phyloP scores from a whole-genome alignment of 1,140 invertebrate species.

The Drosophila leontia region DNA sequence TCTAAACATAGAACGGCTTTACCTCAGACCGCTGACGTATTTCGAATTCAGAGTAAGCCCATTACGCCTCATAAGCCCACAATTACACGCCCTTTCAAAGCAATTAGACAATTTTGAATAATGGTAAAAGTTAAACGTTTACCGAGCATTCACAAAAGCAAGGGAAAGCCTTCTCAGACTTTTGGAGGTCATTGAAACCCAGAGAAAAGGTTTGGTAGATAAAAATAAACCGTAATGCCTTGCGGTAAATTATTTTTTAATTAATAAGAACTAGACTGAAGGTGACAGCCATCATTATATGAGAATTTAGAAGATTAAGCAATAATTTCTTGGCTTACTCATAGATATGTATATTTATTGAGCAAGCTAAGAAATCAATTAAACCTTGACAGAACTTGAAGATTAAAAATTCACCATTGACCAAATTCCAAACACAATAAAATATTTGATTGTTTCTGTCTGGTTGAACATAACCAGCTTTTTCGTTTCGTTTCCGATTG shows the following conservation, averaged over 20 bases:
- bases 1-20: not conserved
- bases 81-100: conserved; percentile 24
- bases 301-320: too few species aligned
- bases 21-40: not conserved
- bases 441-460: conserved; percentile 1
- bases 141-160: conserved; percentile 9
- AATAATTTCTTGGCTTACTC: not conserved
- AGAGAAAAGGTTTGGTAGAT: conserved; percentile 1
- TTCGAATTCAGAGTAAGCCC: not conserved
- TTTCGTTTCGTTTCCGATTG: conserved; percentile 6
- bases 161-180: conserved; percentile 18
- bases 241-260: not conserved
- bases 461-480: conserved; percentile 1
- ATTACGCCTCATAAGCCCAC: conserved; percentile 14
- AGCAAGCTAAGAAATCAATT: not conserved
- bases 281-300: not conserved
- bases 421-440: conserved; percentile 4
- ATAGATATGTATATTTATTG: not conserved
- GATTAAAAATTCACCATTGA: conserved; percentile 11
- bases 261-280: not conserved
- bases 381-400: not conserved
- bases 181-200: conserved; percentile 7
- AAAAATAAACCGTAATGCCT: not conserved
- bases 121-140: not conserved
- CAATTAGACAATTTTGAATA: conserved; percentile 8